Evolutionary conservation across 1,140 invertebrate genomes (phyloP), one percentile per base, ranked within the genome.

Genomic region (Apis laboriosa): DNA sequence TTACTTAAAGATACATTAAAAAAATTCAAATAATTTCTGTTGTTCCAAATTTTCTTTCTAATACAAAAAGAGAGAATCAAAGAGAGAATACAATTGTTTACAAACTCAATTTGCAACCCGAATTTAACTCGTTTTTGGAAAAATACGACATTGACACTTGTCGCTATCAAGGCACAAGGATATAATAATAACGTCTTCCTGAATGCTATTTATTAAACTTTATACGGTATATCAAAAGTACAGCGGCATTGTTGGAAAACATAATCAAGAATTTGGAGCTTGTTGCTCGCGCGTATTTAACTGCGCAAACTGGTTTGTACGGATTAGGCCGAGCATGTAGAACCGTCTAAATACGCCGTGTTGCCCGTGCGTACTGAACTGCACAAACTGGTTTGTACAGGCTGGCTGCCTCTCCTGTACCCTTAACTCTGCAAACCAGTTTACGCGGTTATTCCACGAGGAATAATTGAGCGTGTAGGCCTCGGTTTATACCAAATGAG

Each of bases 381-480:
- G 66, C 75, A 77, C 75, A 77, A 73, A 84, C 76, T 80, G 77
- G 77, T 84, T 80, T 80, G 77, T 66, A 80, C 82, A 71, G 77
- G 77, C 55, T 73, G 77, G 77, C 55, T 73, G 70, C 34, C 67
- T 68, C 82, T 73, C 43, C 74, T 80, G 53, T 73, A 80, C 34
- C 77, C 61, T 79, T 55, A 80, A 80, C 82, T 73, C 68, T 55
- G 82, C 77, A 80, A 80, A 84, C 76, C 82, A 80, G 77, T 84
- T 84, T 84, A 79, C 82, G 68, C 77, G 64, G 68, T 84, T 84
- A 80, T 77, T 84, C 70, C 82, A 53, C 53, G 68, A 21, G 77
- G 77, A 72, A 84, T 84, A 84, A 84, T 84, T 84, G 77, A 80
- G 58, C 77, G 82, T 80, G 68, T 78, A 78, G 81, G 81, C 81